Base-by-base conservation (phyloP, 1,140 invertebrate genomes). In the Drosophila murphyi region DNA sequence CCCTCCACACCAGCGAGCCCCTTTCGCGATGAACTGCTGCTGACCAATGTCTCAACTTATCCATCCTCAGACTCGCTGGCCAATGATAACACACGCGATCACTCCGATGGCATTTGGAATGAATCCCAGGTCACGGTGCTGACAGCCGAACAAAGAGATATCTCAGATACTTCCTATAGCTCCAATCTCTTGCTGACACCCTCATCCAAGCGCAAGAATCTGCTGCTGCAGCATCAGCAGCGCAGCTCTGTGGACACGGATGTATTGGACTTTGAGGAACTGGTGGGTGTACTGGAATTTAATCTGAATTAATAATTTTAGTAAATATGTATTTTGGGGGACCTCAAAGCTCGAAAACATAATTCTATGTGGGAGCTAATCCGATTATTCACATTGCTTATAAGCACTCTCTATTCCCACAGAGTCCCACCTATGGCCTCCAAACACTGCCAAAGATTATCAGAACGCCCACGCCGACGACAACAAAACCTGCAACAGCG, bases 41-140 rank as follows among this genome's bases (percentile, higher is more conserved):
- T 91, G 62, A 82, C 78, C 63, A 81, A 89, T 69, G 86, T 78
- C 5, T 97, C 96, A 12, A 96, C 96, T 12, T 97, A 96, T 92
- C 96, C 95, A 34, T 97, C 96, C 32, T 96, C 95, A 82, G 96
- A 97, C 92, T 97, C 96, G 6, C 91, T 97, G 70, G 95, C 95
- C 10, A 96, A 96, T 72, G 96, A 96, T 89, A 93, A 94, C 32
- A 96, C 95, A 82, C 94, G 96, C 86, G 96, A 97, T 91, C 96
- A 97, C 90, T 97, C 96, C 39, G 96, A 97, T 91, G 96, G 96
- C 39, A 95, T 96, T 82, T 97, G 96, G 96, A 97, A 97, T 92
- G 96, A 97, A 93, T 97, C 96, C 10, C 96, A 97, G 93, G 95
- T 96, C 1, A 97, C 96, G 2, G 96, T 97, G 10, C 93, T 97